phyloP scores from a whole-genome alignment of 37 sponge, comb jelly and placozoan genomes.

The Eunapius fragilis region DNA sequence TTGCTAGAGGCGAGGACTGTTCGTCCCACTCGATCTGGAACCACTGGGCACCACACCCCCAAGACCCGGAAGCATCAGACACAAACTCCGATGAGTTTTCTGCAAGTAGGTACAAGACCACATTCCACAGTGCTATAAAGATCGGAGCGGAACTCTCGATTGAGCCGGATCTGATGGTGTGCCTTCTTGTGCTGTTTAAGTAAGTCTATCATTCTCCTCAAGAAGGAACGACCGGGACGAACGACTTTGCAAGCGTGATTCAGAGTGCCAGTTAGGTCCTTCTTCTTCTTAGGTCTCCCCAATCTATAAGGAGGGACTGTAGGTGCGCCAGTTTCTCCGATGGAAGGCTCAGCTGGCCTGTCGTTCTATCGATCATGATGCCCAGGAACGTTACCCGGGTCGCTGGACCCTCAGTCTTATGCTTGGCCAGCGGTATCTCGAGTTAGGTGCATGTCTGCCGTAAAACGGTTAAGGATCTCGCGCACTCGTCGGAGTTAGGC shows the following conservation, averaged over 20 bases:
- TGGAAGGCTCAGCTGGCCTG: constrained; percentile 22
- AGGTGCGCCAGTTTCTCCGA: constrained; percentile 29
- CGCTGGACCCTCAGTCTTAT: constrained; percentile 45
- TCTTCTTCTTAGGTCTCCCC: background rate
- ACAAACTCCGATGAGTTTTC: too few species aligned
- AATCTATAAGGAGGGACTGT: background rate
- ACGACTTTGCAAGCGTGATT: constrained; percentile 44
- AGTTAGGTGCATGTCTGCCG: background rate
- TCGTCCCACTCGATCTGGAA: constrained; percentile 12
- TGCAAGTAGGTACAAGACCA: background rate
- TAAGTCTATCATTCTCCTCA: background rate
- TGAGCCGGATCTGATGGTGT: constrained; percentile 9
- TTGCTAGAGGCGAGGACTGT: background rate
- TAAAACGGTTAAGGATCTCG: background rate
- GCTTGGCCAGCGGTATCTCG: constrained; percentile 27
- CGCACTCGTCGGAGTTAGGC: constrained; percentile 1
- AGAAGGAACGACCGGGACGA: constrained; percentile 24
- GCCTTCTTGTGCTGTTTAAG: background rate
- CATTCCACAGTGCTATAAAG: constrained; percentile 20
- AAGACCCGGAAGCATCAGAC: constrained; percentile 32
- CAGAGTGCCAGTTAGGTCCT: constrained; percentile 24
- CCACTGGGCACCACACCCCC: constrained; percentile 30
- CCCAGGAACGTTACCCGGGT: constrained; percentile 35
- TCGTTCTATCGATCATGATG: constrained; percentile 20
- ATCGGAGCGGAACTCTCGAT: constrained; percentile 1